A percentile compares a stretch with the other conserved stretches of the same genome.
Evolutionary conservation across 2,888 invertebrate species (phyloP).

Genomic region (Nomada fabriciana): DNA sequence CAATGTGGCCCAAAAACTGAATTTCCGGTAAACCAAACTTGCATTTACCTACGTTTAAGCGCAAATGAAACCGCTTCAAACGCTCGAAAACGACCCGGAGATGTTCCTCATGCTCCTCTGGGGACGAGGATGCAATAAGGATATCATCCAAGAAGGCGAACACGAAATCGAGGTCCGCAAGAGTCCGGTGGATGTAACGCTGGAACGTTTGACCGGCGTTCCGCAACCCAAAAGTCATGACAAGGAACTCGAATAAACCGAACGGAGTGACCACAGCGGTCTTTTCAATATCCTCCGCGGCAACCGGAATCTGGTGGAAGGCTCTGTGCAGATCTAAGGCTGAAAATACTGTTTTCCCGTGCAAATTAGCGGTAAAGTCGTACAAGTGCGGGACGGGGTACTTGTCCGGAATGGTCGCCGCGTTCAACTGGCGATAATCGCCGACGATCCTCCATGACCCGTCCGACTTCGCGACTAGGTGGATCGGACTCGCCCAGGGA

Average conservation of each 20-base stretch:
- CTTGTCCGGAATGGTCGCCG: not conserved
- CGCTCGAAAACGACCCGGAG: not conserved
- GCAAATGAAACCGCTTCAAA: not conserved
- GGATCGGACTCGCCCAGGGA: conserved; percentile 13
- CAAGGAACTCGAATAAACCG: not conserved
- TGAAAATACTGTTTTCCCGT: not conserved
- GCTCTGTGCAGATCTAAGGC: not conserved
- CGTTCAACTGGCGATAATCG: conserved; percentile 12
- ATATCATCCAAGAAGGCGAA: conserved; percentile 2
- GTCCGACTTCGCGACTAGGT: not conserved
- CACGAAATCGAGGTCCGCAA: not conserved
- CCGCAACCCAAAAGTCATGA: not conserved
- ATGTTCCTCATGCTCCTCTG: conserved; percentile 1
- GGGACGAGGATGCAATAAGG: not conserved
- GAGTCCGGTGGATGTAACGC: not conserved
- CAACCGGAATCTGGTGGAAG: not conserved
- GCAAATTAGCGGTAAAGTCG: not conserved
- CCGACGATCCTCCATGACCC: not conserved
- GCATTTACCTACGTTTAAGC: not conserved
- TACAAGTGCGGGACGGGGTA: conserved; percentile 6
- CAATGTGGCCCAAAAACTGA: conserved; percentile 1
- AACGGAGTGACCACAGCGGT: not conserved
- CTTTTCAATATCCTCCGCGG: not conserved
- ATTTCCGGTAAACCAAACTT: not conserved
- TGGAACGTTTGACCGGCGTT: conserved; percentile 11